Base-by-base conservation (phyloP, 2,113 vertebrate species). In the Leptobrachium ailaonicum region DNA sequence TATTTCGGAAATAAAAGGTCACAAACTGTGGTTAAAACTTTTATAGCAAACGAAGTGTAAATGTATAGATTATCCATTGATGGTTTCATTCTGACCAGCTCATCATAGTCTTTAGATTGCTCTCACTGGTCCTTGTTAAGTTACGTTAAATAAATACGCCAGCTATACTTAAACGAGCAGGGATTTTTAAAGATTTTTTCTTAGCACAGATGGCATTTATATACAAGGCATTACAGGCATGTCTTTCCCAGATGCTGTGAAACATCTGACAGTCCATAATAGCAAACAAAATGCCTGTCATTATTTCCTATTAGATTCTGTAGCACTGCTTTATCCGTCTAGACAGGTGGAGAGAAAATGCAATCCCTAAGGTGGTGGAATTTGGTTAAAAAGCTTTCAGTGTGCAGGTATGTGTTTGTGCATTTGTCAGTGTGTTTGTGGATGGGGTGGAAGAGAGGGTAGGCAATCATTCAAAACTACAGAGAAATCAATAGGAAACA, bases 201-300 rank as follows among this genome's bases (percentile, higher is more conserved):
- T 43, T 69, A 5, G 77, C 9, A 50, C 77, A 80, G 77, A 67
- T 80, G 77, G 77, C 71, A 66, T 44, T 54, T 66, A 14, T 20
- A 13, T 44, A 66, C 10, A 73, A 32, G 62, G 62, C 63, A 43
- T 50, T 79, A 63, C 44, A 50, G 58, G 45, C 43, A 68, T 80
- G 62, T 40, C 71, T 67, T 67, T 47, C 41, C 77, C 77, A 67
- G 77, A 67, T 66, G 70, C 62, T 58, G 50, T 56, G 53, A 73
- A 73, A 73, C 62, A 44, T 80, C 77, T 80, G 77, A 80, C 77
- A 73, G 71, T 40, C 53, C 77, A 73, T 80, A 80, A 80, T 73
- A 80, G 77, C 77, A 67, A 80, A 80, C 77, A 80, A 80, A 80
- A 80, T 73, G 73, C 70, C 77, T 73, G 77, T 73, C 77, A 80